These are phyloP conservation scores for Heliconius aoede DNA, from an alignment of 2,888 invertebrate species.

Conservation along the genomic window DNA sequence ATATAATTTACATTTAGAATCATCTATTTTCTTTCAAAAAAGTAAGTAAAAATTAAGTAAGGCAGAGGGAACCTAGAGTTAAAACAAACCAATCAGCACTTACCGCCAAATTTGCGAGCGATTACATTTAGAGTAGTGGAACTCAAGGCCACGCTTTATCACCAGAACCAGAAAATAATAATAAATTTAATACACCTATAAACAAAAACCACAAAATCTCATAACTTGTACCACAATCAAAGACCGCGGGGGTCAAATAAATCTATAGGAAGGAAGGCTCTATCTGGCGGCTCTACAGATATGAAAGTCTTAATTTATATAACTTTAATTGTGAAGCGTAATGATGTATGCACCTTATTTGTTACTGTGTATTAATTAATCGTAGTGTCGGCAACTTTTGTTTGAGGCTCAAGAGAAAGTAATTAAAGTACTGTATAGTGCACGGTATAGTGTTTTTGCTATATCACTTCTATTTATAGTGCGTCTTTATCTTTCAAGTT, in stretches of 20 bases:
- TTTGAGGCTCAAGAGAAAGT: slow-evolving; percentile 21
- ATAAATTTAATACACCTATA: background rate
- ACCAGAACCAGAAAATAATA: background rate
- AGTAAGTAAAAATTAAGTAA: background rate
- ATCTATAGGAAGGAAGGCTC: slow-evolving; percentile 71
- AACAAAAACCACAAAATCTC: background rate
- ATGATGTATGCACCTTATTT: slow-evolving; percentile 41
- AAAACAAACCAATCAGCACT: background rate
- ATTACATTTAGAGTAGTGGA: background rate
- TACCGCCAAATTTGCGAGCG: background rate
- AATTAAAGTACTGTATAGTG: background rate
- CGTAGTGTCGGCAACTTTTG: background rate
- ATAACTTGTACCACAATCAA: slow-evolving; percentile 46
- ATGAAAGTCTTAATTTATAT: slow-evolving; percentile 48
- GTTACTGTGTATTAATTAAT: slow-evolving; percentile 26
- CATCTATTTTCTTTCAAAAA: no score
- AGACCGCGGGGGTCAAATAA: slow-evolving; percentile 66
- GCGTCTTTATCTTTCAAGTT: background rate
- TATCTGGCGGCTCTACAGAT: slow-evolving; percentile 54
- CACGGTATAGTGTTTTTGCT: background rate
- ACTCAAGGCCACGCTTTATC: background rate
- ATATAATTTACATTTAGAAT: no score
- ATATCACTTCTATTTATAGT: background rate
- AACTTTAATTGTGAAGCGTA: slow-evolving; percentile 42
- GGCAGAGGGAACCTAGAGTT: background rate